Evolutionary conservation across 1,140 invertebrate species (phyloP), one percentile per base, ranked within the genome.

Genomic region (Hypsibius dujardini): DNA sequence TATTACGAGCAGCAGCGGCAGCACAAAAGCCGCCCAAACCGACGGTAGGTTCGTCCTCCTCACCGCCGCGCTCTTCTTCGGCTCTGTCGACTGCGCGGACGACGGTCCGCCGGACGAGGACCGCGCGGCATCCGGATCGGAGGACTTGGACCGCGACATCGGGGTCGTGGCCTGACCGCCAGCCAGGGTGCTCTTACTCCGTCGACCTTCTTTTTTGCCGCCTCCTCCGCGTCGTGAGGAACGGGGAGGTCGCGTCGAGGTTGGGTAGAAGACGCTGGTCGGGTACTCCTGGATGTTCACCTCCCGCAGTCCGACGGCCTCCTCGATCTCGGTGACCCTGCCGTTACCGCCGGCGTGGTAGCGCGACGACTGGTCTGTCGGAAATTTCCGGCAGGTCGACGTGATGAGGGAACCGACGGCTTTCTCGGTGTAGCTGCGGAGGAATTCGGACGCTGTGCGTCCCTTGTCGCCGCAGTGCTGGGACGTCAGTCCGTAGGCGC

Each of bases 331-430:
- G 12, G 45, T 42, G 45, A 67, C 42, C 12, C 62, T 12, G 42
- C 45, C 3, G 45, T 67, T 42, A 7, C 3, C 3, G 3, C 42
- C 62, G 42, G 42, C 62, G 28, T 28, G 28, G 28, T 28, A 28
- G 28, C 28, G 28, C 28, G 28, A 28, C 28, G 28, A 28, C 28
- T 28, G 28, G 28, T 28, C 28, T 28, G 28, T 28, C 12, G 62
- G 62, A 0, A 67, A 67, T 42, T 67, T 67, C 62, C 62, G 12
- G 62, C 62, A 67, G 7, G 62, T 67, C 45, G 62, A 67, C 42
- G 62, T 67, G 7, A 67, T 67, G 12, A 67, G 42, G 42, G 62
- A 67, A 42, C 62, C 62, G 3, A 67, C 62, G 12, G 62, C 62
- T 42, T 67, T 67, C 42, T 67, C 62, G 0, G 62, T 67, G 62